Conservation (phyloP, 2,888 invertebrate species). For the Harpagoxenus sublaevis region DNA sequence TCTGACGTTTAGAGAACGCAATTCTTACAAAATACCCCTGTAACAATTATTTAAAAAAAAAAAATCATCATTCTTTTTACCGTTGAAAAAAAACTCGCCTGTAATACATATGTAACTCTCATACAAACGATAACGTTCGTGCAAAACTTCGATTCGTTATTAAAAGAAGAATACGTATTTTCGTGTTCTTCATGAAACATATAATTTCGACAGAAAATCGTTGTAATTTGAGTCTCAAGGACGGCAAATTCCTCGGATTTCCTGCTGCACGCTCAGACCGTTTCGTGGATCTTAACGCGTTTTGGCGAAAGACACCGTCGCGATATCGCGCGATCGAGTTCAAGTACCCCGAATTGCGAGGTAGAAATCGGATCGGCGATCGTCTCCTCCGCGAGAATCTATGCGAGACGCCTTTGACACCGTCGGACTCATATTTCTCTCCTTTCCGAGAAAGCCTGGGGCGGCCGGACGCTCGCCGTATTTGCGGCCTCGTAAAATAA, state of each 20-base stretch:
- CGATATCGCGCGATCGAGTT: slow-evolving; percentile 19
- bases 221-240: slow-evolving; percentile 29
- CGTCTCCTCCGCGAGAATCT: neutral
- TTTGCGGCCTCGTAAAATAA: slow-evolving; percentile 76
- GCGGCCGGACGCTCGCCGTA: slow-evolving; percentile 62
- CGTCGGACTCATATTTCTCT: slow-evolving; percentile 68
- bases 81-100: neutral
- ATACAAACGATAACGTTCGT: neutral
- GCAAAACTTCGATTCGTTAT: neutral
- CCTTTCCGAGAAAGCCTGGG: slow-evolving; percentile 70
- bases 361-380: slow-evolving; percentile 30
- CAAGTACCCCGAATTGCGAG: slow-evolving; percentile 9
- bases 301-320: neutral
- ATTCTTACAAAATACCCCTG: neutral
- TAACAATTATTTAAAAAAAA: neutral
- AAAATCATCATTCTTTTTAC: neutral
- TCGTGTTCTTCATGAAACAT: neutral
- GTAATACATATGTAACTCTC: neutral
- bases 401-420: slow-evolving; percentile 53
- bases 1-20: neutral
- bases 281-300: slow-evolving; percentile 10
- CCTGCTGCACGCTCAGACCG: neutral
- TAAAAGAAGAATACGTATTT: neutral
- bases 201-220: neutral
- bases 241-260: neutral